Evolutionary conservation across 2,888 invertebrate genomes (phyloP).

Genomic region (Periphyllus acericola): DNA sequence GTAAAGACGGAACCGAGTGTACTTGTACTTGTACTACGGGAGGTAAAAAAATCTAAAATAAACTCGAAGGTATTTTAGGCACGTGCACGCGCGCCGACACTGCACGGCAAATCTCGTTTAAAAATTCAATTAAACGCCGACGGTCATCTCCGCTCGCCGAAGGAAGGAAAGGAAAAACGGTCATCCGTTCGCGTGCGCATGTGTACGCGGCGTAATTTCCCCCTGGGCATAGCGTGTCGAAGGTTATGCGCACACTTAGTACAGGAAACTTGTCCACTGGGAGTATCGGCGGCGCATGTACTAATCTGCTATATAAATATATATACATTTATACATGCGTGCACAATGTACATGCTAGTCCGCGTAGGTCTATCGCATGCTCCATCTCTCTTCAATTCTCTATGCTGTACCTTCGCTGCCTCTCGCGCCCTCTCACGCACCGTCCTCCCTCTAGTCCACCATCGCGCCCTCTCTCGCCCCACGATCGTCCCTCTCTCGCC

Average conservation of each 20-base stretch:
- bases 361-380: background rate
- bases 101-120: slow-evolving; percentile 46
- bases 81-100: slow-evolving; percentile 1
- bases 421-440: too few species aligned
- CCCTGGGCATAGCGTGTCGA: slow-evolving; percentile 60
- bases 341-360: too few species aligned
- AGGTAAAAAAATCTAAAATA: background rate
- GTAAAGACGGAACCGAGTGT: too few species aligned
- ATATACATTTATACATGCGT: too few species aligned
- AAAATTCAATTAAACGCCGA: slow-evolving; percentile 56
- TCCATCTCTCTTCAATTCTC: too few species aligned
- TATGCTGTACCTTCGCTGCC: too few species aligned
- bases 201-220: slow-evolving; percentile 35
- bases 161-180: background rate
- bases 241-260: slow-evolving; percentile 49
- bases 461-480: too few species aligned
- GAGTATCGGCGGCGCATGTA: slow-evolving; percentile 23
- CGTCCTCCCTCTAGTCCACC: too few species aligned
- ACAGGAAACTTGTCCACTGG: slow-evolving; percentile 48
- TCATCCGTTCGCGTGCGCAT: background rate
- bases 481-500: too few species aligned
- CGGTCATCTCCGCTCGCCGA: background rate
- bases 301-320: background rate
- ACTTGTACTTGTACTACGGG: too few species aligned
- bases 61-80: slow-evolving; percentile 26